Base-by-base conservation (phyloP, 2,797 vertebrate genomes). In the Leucoraja ocellata region DNA sequence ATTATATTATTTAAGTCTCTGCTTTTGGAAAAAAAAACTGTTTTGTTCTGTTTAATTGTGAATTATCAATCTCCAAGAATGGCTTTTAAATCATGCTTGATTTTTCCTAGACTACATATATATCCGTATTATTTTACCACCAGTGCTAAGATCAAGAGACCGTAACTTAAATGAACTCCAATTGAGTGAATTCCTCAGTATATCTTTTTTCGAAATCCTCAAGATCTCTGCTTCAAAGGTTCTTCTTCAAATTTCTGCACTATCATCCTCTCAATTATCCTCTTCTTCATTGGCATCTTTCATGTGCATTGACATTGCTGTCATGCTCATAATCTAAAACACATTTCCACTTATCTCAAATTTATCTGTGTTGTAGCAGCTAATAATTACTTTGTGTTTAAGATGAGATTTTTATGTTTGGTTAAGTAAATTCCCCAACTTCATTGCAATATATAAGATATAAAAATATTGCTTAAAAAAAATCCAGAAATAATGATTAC, bases 401-500 rank as follows among this genome's bases (percentile, higher is more conserved):
- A 23, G 68, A 14, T 71, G 32, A 21, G n/a, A 39, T 73, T 23
- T 79, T 68, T 16, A 16, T 11, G 4, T 25, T 73, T 32, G 9
- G 46, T 46, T 25, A 91, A 73, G 46, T 25, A 36, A 91, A 73
- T 46, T 71, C 65, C 21, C n/a, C 63, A 68, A 39, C 94, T 95
- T 84, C 94, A 93, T 36, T 90, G 93, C 93, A 71, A 54, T 63
- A 95, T 93, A 93, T 91, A 61, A 63, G 94, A 84, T 25, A 94
- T 32, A 36, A 93, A 93, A 93, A 93, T 92, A 36, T 68, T 68
- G 10, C 46, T 54, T 1, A 94, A 0, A 93, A 93, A n/a, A 93
- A 94, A 81, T 78, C 77, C 4, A 93, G 63, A 32, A 93, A 91
- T 94, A 68, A 94, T 13, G 80, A 93, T 81, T 98, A 97, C 97